phyloP scores from a whole-genome alignment of 2,797 vertebrate genomes.

The Coendou prehensilis region DNA sequence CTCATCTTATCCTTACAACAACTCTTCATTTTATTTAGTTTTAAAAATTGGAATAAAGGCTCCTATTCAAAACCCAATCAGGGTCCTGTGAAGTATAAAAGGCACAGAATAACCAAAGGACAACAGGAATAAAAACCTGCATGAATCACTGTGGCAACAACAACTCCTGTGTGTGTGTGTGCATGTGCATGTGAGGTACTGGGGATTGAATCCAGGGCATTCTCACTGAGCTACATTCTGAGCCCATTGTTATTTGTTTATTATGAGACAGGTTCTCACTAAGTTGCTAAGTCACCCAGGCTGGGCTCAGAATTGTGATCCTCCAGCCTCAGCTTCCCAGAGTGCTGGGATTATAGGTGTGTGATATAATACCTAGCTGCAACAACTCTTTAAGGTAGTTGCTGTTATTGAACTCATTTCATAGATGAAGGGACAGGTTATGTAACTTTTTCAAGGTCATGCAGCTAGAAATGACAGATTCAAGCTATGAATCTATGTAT shows the following conservation, averaged over 20 bases:
- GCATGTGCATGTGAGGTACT: background rate
- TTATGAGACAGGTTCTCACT: background rate
- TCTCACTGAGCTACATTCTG: background rate
- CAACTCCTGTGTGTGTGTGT: background rate
- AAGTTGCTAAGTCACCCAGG: background rate
- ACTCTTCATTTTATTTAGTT: background rate
- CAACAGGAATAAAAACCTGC: slow-evolving; percentile 84
- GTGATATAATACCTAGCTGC: background rate
- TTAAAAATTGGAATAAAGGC: slow-evolving; percentile 69
- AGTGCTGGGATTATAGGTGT: background rate
- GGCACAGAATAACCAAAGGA: slow-evolving; percentile 78
- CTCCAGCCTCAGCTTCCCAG: background rate
- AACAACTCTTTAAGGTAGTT: slow-evolving; percentile 26
- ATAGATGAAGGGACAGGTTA: background rate
- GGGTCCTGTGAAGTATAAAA: slow-evolving; percentile 72
- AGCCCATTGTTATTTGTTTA: background rate
- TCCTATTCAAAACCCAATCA: slow-evolving; percentile 73
- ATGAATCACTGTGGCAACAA: slow-evolving; percentile 86
- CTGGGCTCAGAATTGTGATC: background rate
- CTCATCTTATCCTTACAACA: slow-evolving; percentile 28
- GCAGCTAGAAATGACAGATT: slow-evolving; percentile 25
- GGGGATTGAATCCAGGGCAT: background rate
- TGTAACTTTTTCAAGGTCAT: slow-evolving; percentile 28
- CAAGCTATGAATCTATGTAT: slow-evolving; percentile 42
- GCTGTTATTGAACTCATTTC: slow-evolving; percentile 43